Conservation (phyloP, 1,140 invertebrate genomes). For the Epicauta chinensis region DNA sequence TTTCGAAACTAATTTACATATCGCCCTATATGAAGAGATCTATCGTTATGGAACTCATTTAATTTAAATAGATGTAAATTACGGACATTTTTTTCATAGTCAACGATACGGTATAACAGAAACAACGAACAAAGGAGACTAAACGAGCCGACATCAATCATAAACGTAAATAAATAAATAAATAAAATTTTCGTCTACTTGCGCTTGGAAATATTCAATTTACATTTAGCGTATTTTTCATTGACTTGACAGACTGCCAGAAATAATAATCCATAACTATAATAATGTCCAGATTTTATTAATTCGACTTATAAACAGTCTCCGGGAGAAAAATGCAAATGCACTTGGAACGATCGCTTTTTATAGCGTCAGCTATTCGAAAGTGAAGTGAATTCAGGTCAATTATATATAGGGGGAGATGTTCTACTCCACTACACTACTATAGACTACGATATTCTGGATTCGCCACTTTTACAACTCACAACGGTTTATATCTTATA, state of each 20-base stretch:
- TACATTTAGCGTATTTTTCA: background rate
- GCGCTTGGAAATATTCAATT: background rate
- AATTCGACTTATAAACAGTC: too few species aligned
- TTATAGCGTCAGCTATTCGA: too few species aligned
- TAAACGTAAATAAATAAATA: conserved; percentile 2
- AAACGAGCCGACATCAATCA: conserved; percentile 2
- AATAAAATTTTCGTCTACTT: too few species aligned
- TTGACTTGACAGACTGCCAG: conserved; percentile 1
- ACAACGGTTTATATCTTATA: conserved; percentile 38
- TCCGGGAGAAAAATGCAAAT: too few species aligned
- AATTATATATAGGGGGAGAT: too few species aligned
- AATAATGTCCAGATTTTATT: too few species aligned
- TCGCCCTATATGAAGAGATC: conserved; percentile 15
- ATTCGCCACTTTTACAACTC: conserved; percentile 34
- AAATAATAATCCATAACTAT: conserved; percentile 3
- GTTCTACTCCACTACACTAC: too few species aligned
- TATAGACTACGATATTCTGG: too few species aligned
- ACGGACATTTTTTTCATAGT: conserved; percentile 7
- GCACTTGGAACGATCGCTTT: too few species aligned
- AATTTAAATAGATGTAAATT: conserved; percentile 17
- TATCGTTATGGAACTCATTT: conserved; percentile 16
- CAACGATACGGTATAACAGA: too few species aligned
- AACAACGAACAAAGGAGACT: too few species aligned
- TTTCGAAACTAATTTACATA: conserved; percentile 8
- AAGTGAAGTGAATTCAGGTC: too few species aligned